Evolutionary conservation across 53 echinoderm and acorn worm species (phyloP), one percentile per base, ranked within the genome.

Genomic region (Antedon mediterranea): DNA sequence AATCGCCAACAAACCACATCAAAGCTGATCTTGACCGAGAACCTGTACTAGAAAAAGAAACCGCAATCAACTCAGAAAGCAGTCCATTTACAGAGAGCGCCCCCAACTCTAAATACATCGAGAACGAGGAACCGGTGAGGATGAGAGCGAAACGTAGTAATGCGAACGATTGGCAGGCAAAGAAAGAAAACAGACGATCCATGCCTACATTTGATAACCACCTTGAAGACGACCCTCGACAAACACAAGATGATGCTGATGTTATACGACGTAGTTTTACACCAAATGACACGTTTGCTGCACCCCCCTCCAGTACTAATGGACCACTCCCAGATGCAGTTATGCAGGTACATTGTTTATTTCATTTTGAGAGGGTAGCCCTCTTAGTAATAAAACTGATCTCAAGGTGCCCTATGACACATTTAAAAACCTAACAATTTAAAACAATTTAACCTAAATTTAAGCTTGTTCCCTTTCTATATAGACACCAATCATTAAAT

Each of bases 171-270:
- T 71, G 73, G 26, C 81, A 89, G 75, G 84, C 82, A 80, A 91
- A 89, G 84, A 80, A 82, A 43, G 85, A 89, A 31, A 87, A 91
- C 28, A 82, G 94, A 27, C 91, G 91, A 30, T 90, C 94, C 11
- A 77, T 91, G 77, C 94, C 90, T 0, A 87, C 57, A 23, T 57
- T 57, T 15, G 57, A 57, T 57, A 57, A 23, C 23, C 57, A 57
- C 2, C 57, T 57, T 57, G 57, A 57, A 57, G 57, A 57, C 57
- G 57, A 57, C 23, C 57, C 57, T 15, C 9, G 57, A 23, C 57
- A 57, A 26, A 57, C 57, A 18, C 57, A 57, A 57, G 57, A 57
- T 23, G 57, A 57, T 57, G 57, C 57, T 57, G 57, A 57, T 79
- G 71, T 75, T 43, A 28, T 78, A 78, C 43, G 28, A 32, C 77